phyloP scores from a whole-genome alignment of 2,113 vertebrate genomes.

The Turdus rufiventris region DNA sequence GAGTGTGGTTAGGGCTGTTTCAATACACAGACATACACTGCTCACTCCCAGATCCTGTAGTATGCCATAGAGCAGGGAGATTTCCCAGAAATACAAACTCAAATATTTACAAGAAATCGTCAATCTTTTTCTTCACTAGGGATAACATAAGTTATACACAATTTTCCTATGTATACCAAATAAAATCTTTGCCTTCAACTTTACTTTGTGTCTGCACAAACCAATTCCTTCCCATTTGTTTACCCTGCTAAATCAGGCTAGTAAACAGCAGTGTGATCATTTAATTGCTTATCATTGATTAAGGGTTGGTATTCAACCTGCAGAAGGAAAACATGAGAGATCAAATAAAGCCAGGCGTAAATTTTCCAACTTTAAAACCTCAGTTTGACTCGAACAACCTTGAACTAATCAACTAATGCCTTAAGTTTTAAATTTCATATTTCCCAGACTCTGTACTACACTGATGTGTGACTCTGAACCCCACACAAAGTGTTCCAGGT shows the following conservation, averaged over 20 bases:
- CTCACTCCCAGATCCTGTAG: conserved; percentile 60
- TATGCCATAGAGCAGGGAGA: conserved; percentile 58
- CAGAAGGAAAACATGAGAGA: neutral
- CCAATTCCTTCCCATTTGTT: neutral
- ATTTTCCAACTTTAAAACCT: neutral
- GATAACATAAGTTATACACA: conserved; percentile 67
- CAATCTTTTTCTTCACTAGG: conserved; percentile 62
- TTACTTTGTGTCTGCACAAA: conserved; percentile 52
- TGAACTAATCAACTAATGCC: neutral
- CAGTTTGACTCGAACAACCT: neutral
- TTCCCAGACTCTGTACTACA: too few relatives aligned
- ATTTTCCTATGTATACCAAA: conserved; percentile 60
- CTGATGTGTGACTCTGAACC: too few relatives aligned
- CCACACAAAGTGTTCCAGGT: too few relatives aligned
- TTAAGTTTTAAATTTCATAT: too few relatives aligned
- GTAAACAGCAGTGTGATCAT: neutral
- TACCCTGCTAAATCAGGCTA: neutral
- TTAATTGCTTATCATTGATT: neutral
- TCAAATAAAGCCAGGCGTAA: neutral
- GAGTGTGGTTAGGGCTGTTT: conserved; percentile 47
- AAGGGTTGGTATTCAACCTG: neutral
- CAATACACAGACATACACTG: conserved; percentile 52
- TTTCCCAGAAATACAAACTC: conserved; percentile 66
- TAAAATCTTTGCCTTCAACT: conserved; percentile 70
- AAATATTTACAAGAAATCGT: conserved; percentile 67